These are phyloP conservation scores for Pimpla rufipes DNA, from an alignment of 2,888 invertebrate species.

Conservation along the genomic window DNA sequence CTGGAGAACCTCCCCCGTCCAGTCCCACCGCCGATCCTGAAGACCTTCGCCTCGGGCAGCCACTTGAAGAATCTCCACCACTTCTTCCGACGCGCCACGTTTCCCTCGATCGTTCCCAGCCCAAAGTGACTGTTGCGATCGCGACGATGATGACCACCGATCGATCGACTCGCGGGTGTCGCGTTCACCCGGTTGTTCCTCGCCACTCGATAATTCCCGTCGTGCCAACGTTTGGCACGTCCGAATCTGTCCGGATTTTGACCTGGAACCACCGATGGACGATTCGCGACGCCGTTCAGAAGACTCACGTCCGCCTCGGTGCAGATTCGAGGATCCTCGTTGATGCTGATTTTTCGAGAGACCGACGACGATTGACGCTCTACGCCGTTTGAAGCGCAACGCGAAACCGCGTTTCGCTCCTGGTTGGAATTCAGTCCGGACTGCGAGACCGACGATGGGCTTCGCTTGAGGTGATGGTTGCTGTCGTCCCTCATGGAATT, in stretches of 20 bases:
- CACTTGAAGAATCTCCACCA: slow-evolving; percentile 81
- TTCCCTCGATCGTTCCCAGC: slow-evolving; percentile 7
- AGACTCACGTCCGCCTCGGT: slow-evolving; percentile 8
- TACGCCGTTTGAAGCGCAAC: background rate
- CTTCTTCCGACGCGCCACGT: slow-evolving; percentile 70
- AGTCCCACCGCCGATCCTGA: slow-evolving; percentile 71
- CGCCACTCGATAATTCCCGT: slow-evolving; percentile 2
- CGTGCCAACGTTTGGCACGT: slow-evolving; percentile 29
- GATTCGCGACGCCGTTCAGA: background rate
- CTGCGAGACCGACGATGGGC: slow-evolving; percentile 61
- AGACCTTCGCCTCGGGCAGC: slow-evolving; percentile 77
- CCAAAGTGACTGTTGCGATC: slow-evolving; percentile 24
- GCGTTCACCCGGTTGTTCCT: slow-evolving; percentile 33
- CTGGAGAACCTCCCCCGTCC: slow-evolving; percentile 64
- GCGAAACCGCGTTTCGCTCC: background rate
- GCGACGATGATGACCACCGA: background rate
- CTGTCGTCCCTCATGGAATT: slow-evolving; percentile 78
- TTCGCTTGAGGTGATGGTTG: slow-evolving; percentile 62
- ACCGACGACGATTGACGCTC: background rate
- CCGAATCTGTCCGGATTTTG: background rate
- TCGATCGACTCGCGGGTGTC: slow-evolving; percentile 18
- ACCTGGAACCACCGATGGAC: background rate
- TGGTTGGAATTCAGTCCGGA: background rate
- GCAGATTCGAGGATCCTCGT: slow-evolving; percentile 1
- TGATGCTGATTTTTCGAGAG: slow-evolving; percentile 2